Evolutionary conservation across 2,797 vertebrate genomes (phyloP), one percentile per base, ranked within the genome.

Genomic region (Poeciliopsis gracilis): DNA sequence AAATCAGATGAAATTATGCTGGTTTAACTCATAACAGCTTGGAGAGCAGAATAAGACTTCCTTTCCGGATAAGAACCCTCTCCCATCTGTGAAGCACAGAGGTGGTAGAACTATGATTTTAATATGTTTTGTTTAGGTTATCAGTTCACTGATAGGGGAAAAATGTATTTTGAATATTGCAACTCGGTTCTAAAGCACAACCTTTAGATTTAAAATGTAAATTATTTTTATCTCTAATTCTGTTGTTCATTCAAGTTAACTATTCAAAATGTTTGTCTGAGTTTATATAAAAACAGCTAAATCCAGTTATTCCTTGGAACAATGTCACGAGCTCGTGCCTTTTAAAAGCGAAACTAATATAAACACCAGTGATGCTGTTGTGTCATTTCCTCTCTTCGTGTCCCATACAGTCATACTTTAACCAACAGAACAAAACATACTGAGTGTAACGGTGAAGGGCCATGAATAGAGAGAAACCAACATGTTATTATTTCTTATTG

Each of bases 401-500:
- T 47, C 77, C 59, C 15, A 23, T 85, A 73, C 72, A 81, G 78
- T 61, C 57, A 61, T 16, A 61, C 12, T 33, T 28, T 82, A 87
- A 85, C 53, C 70, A 76, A 53, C 77, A 77, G 79, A 74, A 76
- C 74, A 73, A 61, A 79, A 83, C 33, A 66, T 66, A 66, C 61
- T 38, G 63, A 81, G 82, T 85, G 20, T 9, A 5, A 86, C 77
- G 85, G 80, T 85, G 81, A 88, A 75, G 81, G 72, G 75, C 75
- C 76, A 76, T 83, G 79, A 86, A 81, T 84, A 91, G 78, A 88
- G 82, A 81, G 84, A 88, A 84, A 82, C 89, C 88, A 87, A 89
- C 88, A 91, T 93, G 86, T 85, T 91, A 91, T 95, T 94, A 91
- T 92, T 93, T 92, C 86, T 91, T 91, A 94, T 94, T 91, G 90